Evolutionary conservation across 37 sponge, comb jelly and placozoan genomes (phyloP).

Genomic region (Agelas oroides): DNA sequence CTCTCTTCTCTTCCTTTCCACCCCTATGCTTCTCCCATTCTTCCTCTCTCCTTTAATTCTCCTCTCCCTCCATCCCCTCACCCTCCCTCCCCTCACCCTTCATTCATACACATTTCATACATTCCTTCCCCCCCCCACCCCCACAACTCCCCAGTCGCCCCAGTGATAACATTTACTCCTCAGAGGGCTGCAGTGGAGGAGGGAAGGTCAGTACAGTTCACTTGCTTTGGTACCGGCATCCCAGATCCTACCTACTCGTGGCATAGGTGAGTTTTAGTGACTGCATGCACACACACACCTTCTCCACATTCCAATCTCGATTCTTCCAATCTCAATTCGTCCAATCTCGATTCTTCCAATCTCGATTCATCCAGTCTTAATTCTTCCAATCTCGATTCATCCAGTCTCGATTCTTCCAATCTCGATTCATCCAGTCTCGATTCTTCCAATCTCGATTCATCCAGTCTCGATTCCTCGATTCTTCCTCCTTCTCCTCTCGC

Average conservation of each 20-base stretch:
- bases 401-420: too few species aligned
- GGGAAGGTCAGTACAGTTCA: conserved; percentile 22
- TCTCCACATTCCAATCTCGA: neutral
- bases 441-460: too few species aligned
- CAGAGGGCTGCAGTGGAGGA: conserved; percentile 5
- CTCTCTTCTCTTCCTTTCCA: neutral
- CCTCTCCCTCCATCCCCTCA: neutral
- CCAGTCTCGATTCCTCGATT: too few species aligned
- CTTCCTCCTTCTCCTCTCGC: neutral
- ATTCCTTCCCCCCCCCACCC: neutral
- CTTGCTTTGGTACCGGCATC: conserved; percentile 58
- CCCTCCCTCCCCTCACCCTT: neutral
- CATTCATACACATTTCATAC: neutral
- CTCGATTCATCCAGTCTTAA: too few species aligned
- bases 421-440: too few species aligned
- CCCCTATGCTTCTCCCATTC: neutral
- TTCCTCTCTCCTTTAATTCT: neutral
- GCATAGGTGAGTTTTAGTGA: conserved; percentile 43
- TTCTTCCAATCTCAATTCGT: too few species aligned
- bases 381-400: too few species aligned
- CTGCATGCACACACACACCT: neutral
- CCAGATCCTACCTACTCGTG: conserved; percentile 62
- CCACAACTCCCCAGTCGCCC: conserved; percentile 40
- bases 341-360: too few species aligned
- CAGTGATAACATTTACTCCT: conserved; percentile 46